A percentile compares a stretch with the other conserved stretches of the same genome.
phyloP scores from a whole-genome alignment of 1,140 invertebrate species.

The Leptinotarsa undecemlineata region DNA sequence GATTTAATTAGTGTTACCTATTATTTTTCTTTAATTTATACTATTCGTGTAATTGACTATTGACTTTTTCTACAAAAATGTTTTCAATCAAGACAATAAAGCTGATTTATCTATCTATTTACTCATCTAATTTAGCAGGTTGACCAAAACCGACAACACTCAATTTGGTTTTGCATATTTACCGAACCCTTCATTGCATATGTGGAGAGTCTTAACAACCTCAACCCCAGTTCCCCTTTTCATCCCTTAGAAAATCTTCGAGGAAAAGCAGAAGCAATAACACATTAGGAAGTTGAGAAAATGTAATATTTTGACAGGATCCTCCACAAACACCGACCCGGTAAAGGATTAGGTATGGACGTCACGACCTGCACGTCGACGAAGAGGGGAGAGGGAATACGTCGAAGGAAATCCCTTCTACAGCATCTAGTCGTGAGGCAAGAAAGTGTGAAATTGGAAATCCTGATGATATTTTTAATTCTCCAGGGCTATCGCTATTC shows the following conservation, averaged over 20 bases:
- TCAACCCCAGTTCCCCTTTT: background rate
- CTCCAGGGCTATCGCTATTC: too few relatives aligned
- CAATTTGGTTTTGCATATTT: too few relatives aligned
- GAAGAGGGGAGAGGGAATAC: background rate
- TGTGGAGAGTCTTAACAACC: background rate
- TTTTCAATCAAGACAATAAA: too few relatives aligned
- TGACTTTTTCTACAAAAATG: too few relatives aligned
- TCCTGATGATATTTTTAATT: too few relatives aligned
- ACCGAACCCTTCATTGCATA: background rate
- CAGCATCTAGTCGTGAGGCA: slow-evolving; percentile 27
- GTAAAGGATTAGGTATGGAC: slow-evolving; percentile 42
- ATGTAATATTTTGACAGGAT: slow-evolving; percentile 41
- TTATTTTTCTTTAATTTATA: too few relatives aligned
- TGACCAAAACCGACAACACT: too few relatives aligned
- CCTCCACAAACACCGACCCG: slow-evolving; percentile 35
- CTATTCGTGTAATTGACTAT: too few relatives aligned
- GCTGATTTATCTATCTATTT: too few relatives aligned
- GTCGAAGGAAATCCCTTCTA: slow-evolving; percentile 33
- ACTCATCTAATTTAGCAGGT: too few relatives aligned
- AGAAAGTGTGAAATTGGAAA: slow-evolving; percentile 50
- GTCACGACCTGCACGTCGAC: slow-evolving; percentile 33
- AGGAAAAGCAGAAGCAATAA: slow-evolving; percentile 32
- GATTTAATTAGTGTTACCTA: too few relatives aligned
- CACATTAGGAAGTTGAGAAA: slow-evolving; percentile 34
- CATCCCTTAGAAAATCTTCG: background rate